Evolutionary conservation across 2,797 vertebrate genomes (phyloP).

Genomic region (Pterois miles): DNA sequence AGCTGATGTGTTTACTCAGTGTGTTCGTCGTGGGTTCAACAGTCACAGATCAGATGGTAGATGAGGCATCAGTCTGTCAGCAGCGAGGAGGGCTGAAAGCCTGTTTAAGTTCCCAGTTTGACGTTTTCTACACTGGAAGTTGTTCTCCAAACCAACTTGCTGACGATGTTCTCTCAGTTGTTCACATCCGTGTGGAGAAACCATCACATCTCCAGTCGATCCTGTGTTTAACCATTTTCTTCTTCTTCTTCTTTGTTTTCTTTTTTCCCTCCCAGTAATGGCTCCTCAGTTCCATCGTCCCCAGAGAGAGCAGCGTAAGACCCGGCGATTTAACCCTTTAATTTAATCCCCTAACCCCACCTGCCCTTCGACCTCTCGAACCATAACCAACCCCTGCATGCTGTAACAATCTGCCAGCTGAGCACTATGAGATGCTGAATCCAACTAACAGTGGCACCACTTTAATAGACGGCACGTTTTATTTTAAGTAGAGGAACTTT

Average conservation of each 20-base stretch:
- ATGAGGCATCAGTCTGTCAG: not conserved
- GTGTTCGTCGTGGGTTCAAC: not conserved
- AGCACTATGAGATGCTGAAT: conserved; percentile 7
- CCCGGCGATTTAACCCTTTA: conserved; percentile 32
- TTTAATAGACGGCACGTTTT: not conserved
- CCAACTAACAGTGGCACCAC: conserved; percentile 4
- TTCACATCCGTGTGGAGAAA: not conserved
- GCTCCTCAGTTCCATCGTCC: conserved; percentile 68
- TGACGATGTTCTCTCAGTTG: not conserved
- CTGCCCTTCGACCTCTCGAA: conserved; percentile 13
- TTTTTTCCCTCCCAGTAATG: conserved; percentile 79
- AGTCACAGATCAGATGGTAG: no score
- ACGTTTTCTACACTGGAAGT: not conserved
- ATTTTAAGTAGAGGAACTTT: not conserved
- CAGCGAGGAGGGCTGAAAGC: not conserved
- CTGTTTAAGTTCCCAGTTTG: not conserved
- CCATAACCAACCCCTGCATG: conserved; percentile 54
- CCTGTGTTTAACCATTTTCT: conserved; percentile 46
- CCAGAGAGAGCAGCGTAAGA: conserved; percentile 82
- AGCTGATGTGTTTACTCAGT: not conserved
- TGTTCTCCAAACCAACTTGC: not conserved
- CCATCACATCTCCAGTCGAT: not conserved
- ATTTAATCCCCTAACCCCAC: conserved; percentile 3
- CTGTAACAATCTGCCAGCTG: conserved; percentile 60
- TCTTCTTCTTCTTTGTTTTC: conserved; percentile 34